phyloP scores from a whole-genome alignment of 2,113 vertebrate species.

The Seriola dumerili region DNA sequence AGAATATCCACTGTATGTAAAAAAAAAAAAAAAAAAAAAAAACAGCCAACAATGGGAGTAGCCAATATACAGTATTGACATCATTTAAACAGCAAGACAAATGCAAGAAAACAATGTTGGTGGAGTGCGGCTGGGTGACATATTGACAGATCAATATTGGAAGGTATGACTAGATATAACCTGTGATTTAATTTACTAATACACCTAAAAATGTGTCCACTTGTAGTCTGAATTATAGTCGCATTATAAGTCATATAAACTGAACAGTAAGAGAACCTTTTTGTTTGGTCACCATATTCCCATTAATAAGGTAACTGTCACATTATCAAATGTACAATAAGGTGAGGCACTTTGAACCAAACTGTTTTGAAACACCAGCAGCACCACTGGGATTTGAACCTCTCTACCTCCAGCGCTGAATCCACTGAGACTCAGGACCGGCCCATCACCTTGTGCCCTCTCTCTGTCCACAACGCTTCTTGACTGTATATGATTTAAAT shows the following conservation, averaged over 20 bases:
- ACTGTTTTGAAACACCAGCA: neutral
- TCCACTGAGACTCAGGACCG: conserved; percentile 2
- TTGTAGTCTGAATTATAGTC: no score
- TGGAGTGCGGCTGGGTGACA: neutral
- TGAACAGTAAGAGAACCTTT: neutral
- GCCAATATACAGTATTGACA: neutral
- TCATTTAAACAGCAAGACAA: neutral
- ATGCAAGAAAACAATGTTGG: neutral
- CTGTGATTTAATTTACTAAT: neutral
- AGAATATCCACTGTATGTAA: neutral
- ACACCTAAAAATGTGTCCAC: neutral
- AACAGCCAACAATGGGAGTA: neutral
- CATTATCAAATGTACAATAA: neutral
- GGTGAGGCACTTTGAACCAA: neutral
- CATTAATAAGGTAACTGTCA: neutral
- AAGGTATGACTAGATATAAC: neutral
- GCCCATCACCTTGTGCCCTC: neutral
- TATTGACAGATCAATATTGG: neutral
- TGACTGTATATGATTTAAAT: neutral
- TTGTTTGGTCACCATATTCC: neutral
- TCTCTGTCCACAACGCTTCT: conserved; percentile 11
- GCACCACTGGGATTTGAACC: neutral
- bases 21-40: neutral
- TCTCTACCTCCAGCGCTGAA: neutral
- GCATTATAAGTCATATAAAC: neutral